Percentiles rank a stretch among this genome's conserved stretches.
phyloP scores from a whole-genome alignment of 2,113 vertebrate species.

The Podocnemis expansa region DNA sequence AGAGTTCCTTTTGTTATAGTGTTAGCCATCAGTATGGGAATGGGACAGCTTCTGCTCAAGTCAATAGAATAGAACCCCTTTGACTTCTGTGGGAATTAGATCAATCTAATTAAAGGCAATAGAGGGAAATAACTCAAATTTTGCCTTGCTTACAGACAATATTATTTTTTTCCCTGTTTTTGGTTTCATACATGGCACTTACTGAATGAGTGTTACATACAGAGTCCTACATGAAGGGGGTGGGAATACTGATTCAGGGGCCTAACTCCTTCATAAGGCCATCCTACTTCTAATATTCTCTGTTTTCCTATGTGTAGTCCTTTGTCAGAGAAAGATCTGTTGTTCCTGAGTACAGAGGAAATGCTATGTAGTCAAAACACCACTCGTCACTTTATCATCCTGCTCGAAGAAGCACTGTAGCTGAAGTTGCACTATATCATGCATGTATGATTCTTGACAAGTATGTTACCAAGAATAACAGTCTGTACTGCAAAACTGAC shows the following conservation, averaged over 20 bases:
- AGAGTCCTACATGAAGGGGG: neutral
- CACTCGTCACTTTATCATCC: neutral
- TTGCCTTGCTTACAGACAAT: neutral
- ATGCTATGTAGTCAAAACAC: constrained; percentile 24
- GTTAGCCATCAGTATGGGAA: neutral
- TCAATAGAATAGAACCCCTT: neutral
- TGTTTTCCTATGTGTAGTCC: neutral
- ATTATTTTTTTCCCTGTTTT: neutral
- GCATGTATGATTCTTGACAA: neutral
- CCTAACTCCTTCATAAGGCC: neutral
- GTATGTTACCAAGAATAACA: constrained; percentile 37
- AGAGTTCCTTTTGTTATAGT: neutral
- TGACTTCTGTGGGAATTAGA: neutral
- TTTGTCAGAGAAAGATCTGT: neutral
- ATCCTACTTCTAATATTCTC: neutral
- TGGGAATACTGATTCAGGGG: neutral
- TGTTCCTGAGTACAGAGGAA: constrained; percentile 7
- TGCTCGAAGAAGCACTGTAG: neutral
- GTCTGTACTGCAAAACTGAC: neutral
- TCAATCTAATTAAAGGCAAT: neutral
- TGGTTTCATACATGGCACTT: neutral
- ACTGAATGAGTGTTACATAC: neutral
- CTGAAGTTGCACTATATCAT: constrained; percentile 17
- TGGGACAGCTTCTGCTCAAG: neutral
- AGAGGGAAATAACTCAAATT: neutral